Base-by-base conservation (phyloP, 2,888 invertebrate genomes). In the Napeogenes sylphis region DNA sequence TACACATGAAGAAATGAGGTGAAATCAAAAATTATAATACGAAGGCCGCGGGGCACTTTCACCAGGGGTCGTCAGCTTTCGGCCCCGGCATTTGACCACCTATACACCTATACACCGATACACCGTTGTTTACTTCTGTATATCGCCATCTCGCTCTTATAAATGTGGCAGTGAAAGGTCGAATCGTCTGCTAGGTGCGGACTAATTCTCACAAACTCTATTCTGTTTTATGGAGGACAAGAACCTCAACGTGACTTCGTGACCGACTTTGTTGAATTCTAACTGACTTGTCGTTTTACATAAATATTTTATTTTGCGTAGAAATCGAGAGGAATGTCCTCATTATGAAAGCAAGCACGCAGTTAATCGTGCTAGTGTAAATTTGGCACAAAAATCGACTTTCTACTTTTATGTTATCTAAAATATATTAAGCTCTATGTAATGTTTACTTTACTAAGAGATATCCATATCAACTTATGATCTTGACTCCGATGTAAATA, bases 51-150 rank as follows among this genome's bases (percentile, higher is more conserved):
- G 75, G 80, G 80, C 84, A 87, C 89, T 89, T 89, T 89, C 89
- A 85, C 89, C 87, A 76, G 77, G 82, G 83, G 81, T 81, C 86
- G 82, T 76, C 80, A 79, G 82, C 81, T 84, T 81, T 84, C 82
- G 81, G 82, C 66, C 70, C 74, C 77, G 70, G 67, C 66, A 71
- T 68, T 72, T 60, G 61, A 58, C 56, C 61, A 59, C 55, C 47
- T 57, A 61, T 68, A 65, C 65, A 66, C 58, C 64, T 57, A 61
- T 68, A 65, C 61, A 59, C 55, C 47, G 54, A 61, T 68, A 65
- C 65, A 66, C 58, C 64, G 65, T 65, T 69, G 69, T 69, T 70
- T 68, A 68, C 70, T 61, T 69, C 66, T 64, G 64, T 47, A 57
- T 73, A 67, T 65, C 63, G 61, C 73, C 68, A 72, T 85, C 87